Evolutionary conservation across 1,140 invertebrate genomes (phyloP).

Genomic region (Achatina immaculata): DNA sequence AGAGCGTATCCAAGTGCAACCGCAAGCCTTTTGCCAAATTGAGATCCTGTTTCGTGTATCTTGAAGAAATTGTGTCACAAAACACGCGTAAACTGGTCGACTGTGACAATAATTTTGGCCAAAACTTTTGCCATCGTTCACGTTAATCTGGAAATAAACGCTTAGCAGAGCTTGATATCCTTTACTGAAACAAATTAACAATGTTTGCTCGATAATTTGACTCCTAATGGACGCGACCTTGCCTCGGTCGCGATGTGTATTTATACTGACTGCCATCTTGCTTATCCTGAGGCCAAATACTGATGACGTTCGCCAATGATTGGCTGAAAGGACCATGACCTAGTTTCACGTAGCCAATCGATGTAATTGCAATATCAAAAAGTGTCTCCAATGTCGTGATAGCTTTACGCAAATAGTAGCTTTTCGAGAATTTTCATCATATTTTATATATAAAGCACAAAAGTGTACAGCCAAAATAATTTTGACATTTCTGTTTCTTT

Average conservation of each 20-base stretch:
- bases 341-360: conserved; percentile 16
- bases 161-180: background rate
- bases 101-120: background rate
- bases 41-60: background rate
- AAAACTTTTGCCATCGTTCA: background rate
- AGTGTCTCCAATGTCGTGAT: background rate
- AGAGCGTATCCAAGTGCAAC: background rate
- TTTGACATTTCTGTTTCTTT: too few species aligned
- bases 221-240: conserved; percentile 45
- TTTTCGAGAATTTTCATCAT: background rate
- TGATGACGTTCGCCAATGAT: conserved; percentile 44
- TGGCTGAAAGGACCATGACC: conserved; percentile 46
- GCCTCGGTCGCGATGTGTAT: conserved; percentile 56
- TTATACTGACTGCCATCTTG: conserved; percentile 70
- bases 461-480: too few species aligned
- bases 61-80: background rate
- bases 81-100: background rate
- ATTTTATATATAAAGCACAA: too few species aligned
- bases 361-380: conserved; percentile 33
- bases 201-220: conserved; percentile 31
- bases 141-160: background rate
- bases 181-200: background rate
- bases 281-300: conserved; percentile 56
- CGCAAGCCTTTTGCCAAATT: background rate
- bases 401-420: too few species aligned